phyloP scores from a whole-genome alignment of 2,888 invertebrate genomes.

The Capitulum mitella region DNA sequence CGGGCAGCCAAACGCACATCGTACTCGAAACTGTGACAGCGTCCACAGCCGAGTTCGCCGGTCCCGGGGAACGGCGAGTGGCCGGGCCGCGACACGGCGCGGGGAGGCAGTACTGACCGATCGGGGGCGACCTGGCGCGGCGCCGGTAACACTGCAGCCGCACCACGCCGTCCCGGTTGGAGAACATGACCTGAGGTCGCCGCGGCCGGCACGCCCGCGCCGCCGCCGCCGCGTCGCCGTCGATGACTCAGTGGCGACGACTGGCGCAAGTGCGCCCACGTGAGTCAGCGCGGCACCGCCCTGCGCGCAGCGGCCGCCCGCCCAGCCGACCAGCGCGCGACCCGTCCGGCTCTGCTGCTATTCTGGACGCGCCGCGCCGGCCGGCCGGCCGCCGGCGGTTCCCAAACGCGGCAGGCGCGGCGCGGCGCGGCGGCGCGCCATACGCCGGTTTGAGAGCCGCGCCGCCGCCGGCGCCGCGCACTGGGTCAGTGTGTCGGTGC shows the following conservation, averaged over 20 bases:
- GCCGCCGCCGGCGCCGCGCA: not conserved
- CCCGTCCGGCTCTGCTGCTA: not conserved
- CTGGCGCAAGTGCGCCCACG: not conserved
- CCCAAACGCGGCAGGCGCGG: not conserved
- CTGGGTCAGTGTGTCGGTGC: not conserved
- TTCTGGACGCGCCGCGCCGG: not conserved
- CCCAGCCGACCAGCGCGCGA: not conserved
- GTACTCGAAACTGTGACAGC: too few species aligned
- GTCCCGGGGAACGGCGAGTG: too few species aligned
- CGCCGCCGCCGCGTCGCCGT: not conserved
- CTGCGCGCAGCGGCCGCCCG: not conserved
- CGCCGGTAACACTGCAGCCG: conserved; percentile 11
- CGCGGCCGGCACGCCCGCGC: not conserved
- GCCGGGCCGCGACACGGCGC: too few species aligned
- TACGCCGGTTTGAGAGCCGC: not conserved
- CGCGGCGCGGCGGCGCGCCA: not conserved
- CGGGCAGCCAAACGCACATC: too few species aligned
- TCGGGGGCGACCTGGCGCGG: not conserved
- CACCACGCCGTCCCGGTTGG: conserved; percentile 18
- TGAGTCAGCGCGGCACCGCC: not conserved
- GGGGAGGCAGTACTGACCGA: not conserved
- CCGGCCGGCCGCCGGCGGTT: not conserved
- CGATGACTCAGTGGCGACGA: not conserved
- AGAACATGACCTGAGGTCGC: not conserved
- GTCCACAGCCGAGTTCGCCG: too few species aligned